Percentiles rank a stretch among this genome's conserved stretches.
phyloP scores from a whole-genome alignment of 2,888 invertebrate species.

The Sesamia inferens region DNA sequence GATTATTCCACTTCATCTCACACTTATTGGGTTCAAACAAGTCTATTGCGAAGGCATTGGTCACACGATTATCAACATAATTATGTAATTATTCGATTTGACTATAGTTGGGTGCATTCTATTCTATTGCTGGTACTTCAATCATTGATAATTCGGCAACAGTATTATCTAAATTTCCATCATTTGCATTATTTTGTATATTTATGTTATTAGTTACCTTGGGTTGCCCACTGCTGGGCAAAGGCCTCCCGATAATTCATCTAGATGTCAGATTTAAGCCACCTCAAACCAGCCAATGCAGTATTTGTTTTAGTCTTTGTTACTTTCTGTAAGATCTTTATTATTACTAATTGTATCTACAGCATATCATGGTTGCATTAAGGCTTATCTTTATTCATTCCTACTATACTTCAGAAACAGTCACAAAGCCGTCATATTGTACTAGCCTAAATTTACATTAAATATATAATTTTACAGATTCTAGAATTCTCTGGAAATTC shows the following conservation, averaged over 20 bases:
- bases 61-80: constrained; percentile 55
- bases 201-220: background rate
- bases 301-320: background rate
- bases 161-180: background rate
- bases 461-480: constrained; percentile 42
- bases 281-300: background rate
- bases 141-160: background rate
- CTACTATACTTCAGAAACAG: constrained; percentile 36
- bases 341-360: background rate
- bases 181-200: background rate
- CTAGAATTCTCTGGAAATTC: constrained; percentile 55
- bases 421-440: constrained; percentile 4
- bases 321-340: background rate
- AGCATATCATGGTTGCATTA: background rate
- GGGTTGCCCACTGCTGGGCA: background rate
- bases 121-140: background rate
- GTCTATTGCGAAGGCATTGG: constrained; percentile 62
- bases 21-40: constrained; percentile 83
- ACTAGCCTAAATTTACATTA: constrained; percentile 27
- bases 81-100: constrained; percentile 52
- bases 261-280: background rate
- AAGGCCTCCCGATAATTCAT: background rate
- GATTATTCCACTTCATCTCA: constrained; percentile 88
- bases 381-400: background rate
- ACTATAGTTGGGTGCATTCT: constrained; percentile 11